Evolutionary conservation across 2,113 vertebrate species (phyloP).

Genomic region (Triplophysa tibetana): DNA sequence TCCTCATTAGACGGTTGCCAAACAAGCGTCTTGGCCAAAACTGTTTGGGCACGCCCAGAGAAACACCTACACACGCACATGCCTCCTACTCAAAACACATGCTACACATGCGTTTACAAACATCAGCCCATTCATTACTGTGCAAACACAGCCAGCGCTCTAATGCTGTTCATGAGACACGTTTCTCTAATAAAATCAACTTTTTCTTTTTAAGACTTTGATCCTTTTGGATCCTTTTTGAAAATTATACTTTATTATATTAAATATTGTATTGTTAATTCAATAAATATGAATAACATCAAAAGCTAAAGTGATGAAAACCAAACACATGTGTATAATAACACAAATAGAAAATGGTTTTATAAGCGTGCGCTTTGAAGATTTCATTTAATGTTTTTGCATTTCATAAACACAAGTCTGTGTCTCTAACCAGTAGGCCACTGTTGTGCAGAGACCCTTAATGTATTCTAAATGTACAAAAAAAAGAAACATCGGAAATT

Average conservation of each 20-base stretch:
- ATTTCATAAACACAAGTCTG: no score
- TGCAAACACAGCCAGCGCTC: not conserved
- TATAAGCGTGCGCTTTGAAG: no score
- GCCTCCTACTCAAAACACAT: not conserved
- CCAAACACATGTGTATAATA: not conserved
- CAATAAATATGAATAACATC: not conserved
- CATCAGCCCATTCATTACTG: not conserved
- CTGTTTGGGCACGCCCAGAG: not conserved
- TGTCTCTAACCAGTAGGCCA: no score
- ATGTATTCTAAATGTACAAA: no score
- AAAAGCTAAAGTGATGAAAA: not conserved
- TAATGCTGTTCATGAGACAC: not conserved
- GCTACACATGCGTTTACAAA: not conserved
- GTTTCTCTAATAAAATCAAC: not conserved
- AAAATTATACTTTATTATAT: not conserved
- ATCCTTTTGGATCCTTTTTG: not conserved
- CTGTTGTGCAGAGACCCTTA: no score
- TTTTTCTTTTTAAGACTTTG: not conserved
- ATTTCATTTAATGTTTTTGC: no score
- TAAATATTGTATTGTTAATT: not conserved
- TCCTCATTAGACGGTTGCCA: slow-evolving; percentile 15
- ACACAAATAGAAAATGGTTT: no score
- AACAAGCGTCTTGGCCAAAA: not conserved
- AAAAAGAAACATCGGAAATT: no score
- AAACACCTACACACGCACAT: not conserved